A percentile compares a stretch with the other conserved stretches of the same genome.
phyloP scores from a whole-genome alignment of 2,888 invertebrate genomes.

The Perdita meconis region DNA sequence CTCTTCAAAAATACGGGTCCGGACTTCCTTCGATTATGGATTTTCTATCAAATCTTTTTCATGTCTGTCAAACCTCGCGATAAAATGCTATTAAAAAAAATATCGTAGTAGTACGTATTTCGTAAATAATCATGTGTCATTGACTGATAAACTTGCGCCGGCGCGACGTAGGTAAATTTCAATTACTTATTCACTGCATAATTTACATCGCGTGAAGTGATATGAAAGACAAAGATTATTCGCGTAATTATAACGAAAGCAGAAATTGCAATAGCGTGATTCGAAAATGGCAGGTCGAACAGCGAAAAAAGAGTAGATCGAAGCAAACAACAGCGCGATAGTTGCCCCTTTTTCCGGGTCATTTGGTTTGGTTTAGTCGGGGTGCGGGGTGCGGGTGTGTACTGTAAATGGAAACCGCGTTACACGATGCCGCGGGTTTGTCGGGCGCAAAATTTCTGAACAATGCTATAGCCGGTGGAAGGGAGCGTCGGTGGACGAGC shows the following conservation, averaged over 20 bases:
- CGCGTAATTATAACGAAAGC: no score
- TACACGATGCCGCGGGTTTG: slow-evolving; percentile 37
- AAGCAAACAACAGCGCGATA: background rate
- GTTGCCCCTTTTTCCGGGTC: slow-evolving; percentile 30
- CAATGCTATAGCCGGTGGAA: slow-evolving; percentile 16
- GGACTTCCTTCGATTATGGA: slow-evolving; percentile 11
- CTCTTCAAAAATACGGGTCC: slow-evolving; percentile 32
- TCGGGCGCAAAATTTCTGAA: slow-evolving; percentile 34
- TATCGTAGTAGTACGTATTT: no score
- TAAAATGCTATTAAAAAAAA: no score
- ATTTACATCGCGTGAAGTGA: no score
- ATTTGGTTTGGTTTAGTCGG: slow-evolving; percentile 25
- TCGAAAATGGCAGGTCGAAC: background rate
- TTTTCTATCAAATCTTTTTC: slow-evolving; percentile 10
- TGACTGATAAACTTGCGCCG: no score
- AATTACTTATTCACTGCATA: background rate
- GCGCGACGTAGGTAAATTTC: no score
- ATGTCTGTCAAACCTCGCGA: no score
- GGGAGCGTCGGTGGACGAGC: background rate
- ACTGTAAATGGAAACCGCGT: slow-evolving; percentile 40
- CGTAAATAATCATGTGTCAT: no score
- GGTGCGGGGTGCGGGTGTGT: background rate
- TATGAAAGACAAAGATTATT: no score
- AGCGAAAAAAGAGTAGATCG: background rate
- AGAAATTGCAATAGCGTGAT: no score